A percentile compares a stretch with the other conserved stretches of the same genome.
Evolutionary conservation across 2,888 invertebrate species (phyloP).

Genomic region (Plemyria rubiginata): DNA sequence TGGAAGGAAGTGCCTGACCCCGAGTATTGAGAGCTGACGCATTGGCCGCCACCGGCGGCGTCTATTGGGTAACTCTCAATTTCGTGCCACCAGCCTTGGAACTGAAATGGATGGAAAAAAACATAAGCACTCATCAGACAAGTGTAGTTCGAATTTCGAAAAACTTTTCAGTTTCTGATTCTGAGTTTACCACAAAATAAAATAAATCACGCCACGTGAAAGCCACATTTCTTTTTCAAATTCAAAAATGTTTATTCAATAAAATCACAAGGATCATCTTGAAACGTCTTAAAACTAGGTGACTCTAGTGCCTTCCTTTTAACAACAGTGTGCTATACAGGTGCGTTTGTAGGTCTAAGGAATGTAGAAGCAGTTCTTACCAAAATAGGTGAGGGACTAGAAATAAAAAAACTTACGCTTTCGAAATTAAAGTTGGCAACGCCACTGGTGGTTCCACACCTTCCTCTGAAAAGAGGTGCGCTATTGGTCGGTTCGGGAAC

Average conservation of each 20-base stretch:
- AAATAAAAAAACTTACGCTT: constrained; percentile 9
- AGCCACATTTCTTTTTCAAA: too few species aligned
- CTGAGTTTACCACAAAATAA: too few species aligned
- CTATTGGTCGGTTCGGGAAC: constrained; percentile 55
- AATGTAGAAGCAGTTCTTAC: neutral
- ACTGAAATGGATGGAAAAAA: constrained; percentile 52
- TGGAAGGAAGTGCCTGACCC: constrained; percentile 46
- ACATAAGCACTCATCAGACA: neutral
- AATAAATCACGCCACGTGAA: too few species aligned
- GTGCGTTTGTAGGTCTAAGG: too few species aligned
- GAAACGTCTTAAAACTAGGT: too few species aligned
- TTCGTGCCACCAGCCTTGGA: constrained; percentile 74
- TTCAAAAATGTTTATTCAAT: too few species aligned
- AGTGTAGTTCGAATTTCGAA: too few species aligned
- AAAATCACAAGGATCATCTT: too few species aligned
- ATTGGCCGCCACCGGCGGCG: constrained; percentile 56
- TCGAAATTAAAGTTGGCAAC: constrained; percentile 56
- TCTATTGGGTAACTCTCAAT: constrained; percentile 65
- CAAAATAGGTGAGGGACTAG: neutral
- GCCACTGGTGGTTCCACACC: constrained; percentile 57
- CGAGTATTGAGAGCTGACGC: constrained; percentile 61
- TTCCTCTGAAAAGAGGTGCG: constrained; percentile 65
- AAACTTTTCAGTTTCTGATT: too few species aligned
- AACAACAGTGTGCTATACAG: too few species aligned
- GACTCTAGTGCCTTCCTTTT: too few species aligned